Evolutionary conservation across 2,888 invertebrate genomes (phyloP).

Genomic region (Mellilla xanthometata): DNA sequence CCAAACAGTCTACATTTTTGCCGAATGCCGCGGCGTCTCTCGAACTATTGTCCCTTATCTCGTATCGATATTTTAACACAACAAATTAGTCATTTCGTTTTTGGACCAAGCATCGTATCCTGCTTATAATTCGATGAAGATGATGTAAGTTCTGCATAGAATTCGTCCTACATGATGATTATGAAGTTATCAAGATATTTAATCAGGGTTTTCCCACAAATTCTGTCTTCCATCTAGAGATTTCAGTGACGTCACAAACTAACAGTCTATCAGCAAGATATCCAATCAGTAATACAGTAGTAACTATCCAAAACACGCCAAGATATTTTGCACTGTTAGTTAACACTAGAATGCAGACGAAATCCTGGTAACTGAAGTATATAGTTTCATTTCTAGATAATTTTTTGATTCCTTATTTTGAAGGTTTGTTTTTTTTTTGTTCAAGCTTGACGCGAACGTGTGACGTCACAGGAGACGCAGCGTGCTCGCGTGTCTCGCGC

Average conservation of each 20-base stretch:
- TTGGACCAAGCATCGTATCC: constrained; percentile 16
- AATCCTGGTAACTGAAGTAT: too few relatives aligned
- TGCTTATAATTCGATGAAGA: constrained; percentile 11
- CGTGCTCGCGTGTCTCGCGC: constrained; percentile 37
- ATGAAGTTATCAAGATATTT: constrained; percentile 1
- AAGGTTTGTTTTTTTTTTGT: too few relatives aligned
- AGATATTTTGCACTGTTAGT: too few relatives aligned
- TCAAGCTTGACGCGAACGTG: neutral
- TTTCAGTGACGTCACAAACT: too few relatives aligned
- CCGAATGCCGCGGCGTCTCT: constrained; percentile 16
- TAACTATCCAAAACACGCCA: too few relatives aligned
- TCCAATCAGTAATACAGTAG: too few relatives aligned
- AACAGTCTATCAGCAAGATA: too few relatives aligned
- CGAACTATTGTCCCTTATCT: constrained; percentile 11
- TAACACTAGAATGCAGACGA: too few relatives aligned
- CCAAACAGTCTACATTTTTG: constrained; percentile 24
- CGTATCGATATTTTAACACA: constrained; percentile 10
- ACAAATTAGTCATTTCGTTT: constrained; percentile 18
- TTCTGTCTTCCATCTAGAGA: too few relatives aligned
- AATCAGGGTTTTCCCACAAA: constrained; percentile 7
- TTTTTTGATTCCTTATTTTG: too few relatives aligned
- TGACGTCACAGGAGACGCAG: constrained; percentile 32
- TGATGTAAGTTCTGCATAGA: neutral
- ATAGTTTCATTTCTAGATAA: too few relatives aligned
- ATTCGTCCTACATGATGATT: constrained; percentile 9